Conservation (phyloP, 2,797 vertebrate genomes). For the Petrocephalus sullivani region DNA sequence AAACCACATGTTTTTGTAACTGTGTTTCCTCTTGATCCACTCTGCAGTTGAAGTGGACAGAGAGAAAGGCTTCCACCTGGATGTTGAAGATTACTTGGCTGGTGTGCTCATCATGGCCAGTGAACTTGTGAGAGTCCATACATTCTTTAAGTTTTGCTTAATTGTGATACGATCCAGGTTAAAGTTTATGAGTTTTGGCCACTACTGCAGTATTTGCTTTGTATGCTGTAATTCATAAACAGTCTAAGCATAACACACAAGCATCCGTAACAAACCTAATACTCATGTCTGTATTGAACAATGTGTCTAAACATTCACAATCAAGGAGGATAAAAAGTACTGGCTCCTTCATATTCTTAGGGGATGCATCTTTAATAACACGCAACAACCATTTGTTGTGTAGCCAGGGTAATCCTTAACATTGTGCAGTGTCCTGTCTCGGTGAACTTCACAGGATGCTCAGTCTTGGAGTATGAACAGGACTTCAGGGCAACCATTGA, state of each 20-base stretch:
- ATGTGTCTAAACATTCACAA: no score
- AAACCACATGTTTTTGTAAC: not conserved
- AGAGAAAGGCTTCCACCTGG: slow-evolving; percentile 93
- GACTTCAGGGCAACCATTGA: no score
- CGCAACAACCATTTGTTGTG: no score
- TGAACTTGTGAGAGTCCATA: slow-evolving; percentile 78
- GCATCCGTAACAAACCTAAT: not conserved
- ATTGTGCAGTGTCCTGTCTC: no score
- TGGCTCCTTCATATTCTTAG: no score
- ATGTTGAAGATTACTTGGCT: slow-evolving; percentile 93
- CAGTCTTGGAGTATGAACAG: no score
- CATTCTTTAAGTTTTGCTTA: not conserved
- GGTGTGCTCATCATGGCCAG: slow-evolving; percentile 90
- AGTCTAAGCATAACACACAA: not conserved
- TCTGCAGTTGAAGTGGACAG: slow-evolving; percentile 80
- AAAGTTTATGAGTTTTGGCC: not conserved
- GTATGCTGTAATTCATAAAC: not conserved
- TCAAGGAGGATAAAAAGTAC: no score
- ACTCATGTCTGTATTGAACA: no score
- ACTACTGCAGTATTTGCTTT: not conserved
- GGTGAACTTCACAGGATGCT: no score
- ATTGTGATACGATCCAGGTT: not conserved
- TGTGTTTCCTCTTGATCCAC: not conserved
- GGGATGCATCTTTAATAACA: no score
- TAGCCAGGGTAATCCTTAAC: no score